Evolutionary conservation across 2,888 invertebrate genomes (phyloP).

Genomic region (Nephrotoma guestfalica): DNA sequence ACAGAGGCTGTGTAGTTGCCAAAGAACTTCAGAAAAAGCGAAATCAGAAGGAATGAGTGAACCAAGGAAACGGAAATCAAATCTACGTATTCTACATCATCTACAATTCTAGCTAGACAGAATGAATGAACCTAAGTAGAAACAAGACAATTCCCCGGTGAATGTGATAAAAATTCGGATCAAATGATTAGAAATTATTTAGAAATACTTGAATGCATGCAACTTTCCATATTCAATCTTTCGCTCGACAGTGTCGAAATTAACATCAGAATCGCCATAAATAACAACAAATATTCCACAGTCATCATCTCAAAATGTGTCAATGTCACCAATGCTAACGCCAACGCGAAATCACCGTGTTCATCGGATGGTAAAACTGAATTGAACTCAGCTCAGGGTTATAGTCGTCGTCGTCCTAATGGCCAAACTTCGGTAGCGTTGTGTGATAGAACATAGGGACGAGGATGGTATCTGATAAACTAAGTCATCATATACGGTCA

Average conservation of each 20-base stretch:
- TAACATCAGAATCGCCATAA: slow-evolving; percentile 6
- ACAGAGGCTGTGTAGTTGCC: too few species aligned
- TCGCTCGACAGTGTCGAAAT: slow-evolving; percentile 27
- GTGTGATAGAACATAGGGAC: slow-evolving; percentile 68
- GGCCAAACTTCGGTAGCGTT: slow-evolving; percentile 57
- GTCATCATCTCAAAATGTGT: slow-evolving; percentile 8
- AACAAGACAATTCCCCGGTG: neutral
- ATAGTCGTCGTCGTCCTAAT: slow-evolving; percentile 37
- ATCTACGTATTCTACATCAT: too few species aligned
- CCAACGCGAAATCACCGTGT: slow-evolving; percentile 42
- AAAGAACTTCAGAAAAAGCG: too few species aligned
- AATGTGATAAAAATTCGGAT: neutral
- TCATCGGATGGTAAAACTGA: slow-evolving; percentile 62
- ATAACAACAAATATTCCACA: neutral
- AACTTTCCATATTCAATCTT: slow-evolving; percentile 31
- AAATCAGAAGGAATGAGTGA: too few species aligned
- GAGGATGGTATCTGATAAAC: slow-evolving; percentile 40
- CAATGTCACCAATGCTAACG: slow-evolving; percentile 12
- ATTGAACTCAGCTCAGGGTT: slow-evolving; percentile 33
- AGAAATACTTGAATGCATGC: slow-evolving; percentile 32
- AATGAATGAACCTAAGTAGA: too few species aligned
- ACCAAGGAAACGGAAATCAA: too few species aligned
- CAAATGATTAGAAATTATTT: slow-evolving; percentile 22
- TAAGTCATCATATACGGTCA: slow-evolving; percentile 37
- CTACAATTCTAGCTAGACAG: too few species aligned